Evolutionary conservation across 2,888 invertebrate species (phyloP), one percentile per base, ranked within the genome.

Genomic region (Amaurobius ferox): DNA sequence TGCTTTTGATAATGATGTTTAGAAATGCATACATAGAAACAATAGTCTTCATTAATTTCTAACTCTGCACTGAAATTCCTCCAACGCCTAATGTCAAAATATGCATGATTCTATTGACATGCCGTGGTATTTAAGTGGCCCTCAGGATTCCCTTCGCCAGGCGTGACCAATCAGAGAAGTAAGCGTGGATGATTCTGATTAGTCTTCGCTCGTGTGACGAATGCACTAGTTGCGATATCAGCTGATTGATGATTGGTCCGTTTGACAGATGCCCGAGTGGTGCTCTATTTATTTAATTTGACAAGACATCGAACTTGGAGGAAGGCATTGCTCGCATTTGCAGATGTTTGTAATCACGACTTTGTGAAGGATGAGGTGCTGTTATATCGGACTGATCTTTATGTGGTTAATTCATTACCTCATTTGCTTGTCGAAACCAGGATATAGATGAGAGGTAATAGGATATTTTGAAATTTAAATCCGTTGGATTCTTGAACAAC

Each of bases 261-360:
- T 23, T 55, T 55, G 55, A 55, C 55, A 55, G 55, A 55, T 55
- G 55, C 11, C 5, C 1, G 19, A 23, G 55, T 7, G 16, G 19
- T 23, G 55, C 55, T 55, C 55, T 55, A 55, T 55, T 55, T 55
- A 55, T 55, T 55, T 55, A 23, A 23, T 55, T 23, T 55, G 55
- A 55, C 55, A 55, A 55, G 55, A 6, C 55, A 55, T 55, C 55
- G 55, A 55, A 55, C 55, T 11, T 16, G 1, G 23, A 6, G 55
- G 23, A 55, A 55, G 16, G n/a, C 23, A 19, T 55, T 55, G 55
- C 19, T 55, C 55, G 23, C 23, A n/a, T n/a, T 55, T 5, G 55
- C 55, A 55, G 55, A 55, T 55, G 55, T 55, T 55, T 11, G 5
- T 5, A 55, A 55, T 55, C 55, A 55, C 55, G 55, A 55, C 16